These are phyloP conservation scores for Oscarella lobularis DNA, from an alignment of 37 sponge, comb jelly and placozoan genomes.

Conservation along the genomic window DNA sequence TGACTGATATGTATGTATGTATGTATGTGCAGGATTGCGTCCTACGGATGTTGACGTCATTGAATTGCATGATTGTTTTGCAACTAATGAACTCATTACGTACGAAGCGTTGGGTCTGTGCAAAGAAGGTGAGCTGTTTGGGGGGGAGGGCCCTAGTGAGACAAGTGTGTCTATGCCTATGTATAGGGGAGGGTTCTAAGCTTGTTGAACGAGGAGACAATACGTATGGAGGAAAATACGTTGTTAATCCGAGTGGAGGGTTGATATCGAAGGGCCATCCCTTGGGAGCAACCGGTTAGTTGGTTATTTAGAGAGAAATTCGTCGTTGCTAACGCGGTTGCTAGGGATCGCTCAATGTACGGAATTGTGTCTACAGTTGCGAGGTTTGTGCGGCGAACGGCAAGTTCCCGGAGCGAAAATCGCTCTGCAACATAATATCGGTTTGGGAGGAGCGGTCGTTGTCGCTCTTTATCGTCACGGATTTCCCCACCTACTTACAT, in stretches of 20 bases:
- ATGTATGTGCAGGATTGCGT: constrained; percentile 19
- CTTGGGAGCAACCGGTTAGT: constrained; percentile 73
- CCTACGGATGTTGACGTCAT: constrained; percentile 71
- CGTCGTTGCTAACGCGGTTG: not conserved
- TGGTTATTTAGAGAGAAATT: not conserved
- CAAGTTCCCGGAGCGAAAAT: constrained; percentile 69
- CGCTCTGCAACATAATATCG: constrained; percentile 90
- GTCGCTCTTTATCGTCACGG: constrained; percentile 64
- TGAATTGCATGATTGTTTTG: constrained; percentile 91
- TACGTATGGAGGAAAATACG: constrained; percentile 92
- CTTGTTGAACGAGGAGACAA: constrained; percentile 85
- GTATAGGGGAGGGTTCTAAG: constrained; percentile 63
- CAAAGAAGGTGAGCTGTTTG: constrained; percentile 28
- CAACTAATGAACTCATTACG: constrained; percentile 83
- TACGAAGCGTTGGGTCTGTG: constrained; percentile 93
- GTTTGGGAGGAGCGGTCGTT: constrained; percentile 83
- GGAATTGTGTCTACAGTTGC: constrained; percentile 88
- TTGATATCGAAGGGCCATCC: constrained; percentile 93
- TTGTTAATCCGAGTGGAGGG: constrained; percentile 90
- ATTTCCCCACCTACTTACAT: no score
- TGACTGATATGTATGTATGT: not conserved
- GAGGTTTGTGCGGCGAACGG: constrained; percentile 63
- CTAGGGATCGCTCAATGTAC: constrained; percentile 74
- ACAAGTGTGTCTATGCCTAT: not conserved
- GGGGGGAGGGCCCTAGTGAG: not conserved